phyloP scores from a whole-genome alignment of 2,797 vertebrate genomes.

The Amazona finschi region DNA sequence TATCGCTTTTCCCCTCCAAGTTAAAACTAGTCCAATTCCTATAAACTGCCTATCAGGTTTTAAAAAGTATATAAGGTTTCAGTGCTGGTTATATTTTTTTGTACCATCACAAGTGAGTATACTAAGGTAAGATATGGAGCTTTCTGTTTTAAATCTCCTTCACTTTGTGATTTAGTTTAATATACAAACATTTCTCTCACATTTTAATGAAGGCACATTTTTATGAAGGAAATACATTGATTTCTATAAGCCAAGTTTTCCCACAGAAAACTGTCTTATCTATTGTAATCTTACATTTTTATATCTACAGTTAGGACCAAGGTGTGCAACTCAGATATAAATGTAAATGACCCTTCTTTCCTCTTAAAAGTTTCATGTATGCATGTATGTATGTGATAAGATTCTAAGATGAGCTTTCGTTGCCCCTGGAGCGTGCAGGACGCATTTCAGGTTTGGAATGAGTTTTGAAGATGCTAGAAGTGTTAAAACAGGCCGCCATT shows the following conservation, averaged over 20 bases:
- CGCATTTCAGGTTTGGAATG: background rate
- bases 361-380: background rate
- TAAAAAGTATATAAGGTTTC: background rate
- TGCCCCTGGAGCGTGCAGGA: background rate
- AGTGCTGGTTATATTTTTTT: background rate
- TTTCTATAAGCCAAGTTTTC: background rate
- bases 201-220: background rate
- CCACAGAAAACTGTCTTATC: background rate
- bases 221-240: background rate
- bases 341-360: background rate
- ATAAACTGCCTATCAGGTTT: background rate
- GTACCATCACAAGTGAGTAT: background rate
- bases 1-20: background rate
- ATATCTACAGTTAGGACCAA: background rate
- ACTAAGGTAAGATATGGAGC: background rate
- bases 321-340: background rate
- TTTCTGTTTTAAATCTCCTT: background rate
- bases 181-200: background rate
- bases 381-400: background rate
- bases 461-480: background rate
- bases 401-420: background rate
- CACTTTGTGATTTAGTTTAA: background rate
- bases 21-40: background rate
- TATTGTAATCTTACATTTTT: background rate
- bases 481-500: background rate